Percentiles rank a stretch among this genome's conserved stretches.
Evolutionary conservation across 1,140 invertebrate species (phyloP).

Genomic region (Drosophila setifemur): DNA sequence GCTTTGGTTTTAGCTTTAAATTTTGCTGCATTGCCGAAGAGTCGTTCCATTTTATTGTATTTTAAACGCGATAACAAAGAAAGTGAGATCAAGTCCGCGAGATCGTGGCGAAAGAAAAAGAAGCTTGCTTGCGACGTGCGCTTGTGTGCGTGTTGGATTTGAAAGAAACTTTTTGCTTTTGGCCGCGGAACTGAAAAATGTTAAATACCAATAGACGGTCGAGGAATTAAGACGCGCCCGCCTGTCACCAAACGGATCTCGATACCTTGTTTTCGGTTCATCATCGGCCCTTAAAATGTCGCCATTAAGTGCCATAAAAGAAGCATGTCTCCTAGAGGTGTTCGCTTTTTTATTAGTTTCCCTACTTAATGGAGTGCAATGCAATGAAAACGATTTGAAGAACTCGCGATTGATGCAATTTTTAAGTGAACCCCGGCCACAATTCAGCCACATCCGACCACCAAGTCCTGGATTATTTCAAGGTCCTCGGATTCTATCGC

Average conservation of each 20-base stretch:
- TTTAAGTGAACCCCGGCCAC: conserved; percentile 47
- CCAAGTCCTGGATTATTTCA: neutral
- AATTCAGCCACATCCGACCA: conserved; percentile 37
- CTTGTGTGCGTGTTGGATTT: conserved; percentile 37
- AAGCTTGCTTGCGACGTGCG: conserved; percentile 38
- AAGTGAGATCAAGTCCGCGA: conserved; percentile 74
- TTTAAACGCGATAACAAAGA: conserved; percentile 49
- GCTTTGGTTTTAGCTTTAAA: neutral
- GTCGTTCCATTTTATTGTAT: conserved; percentile 37
- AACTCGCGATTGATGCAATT: conserved; percentile 52
- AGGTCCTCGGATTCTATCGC: conserved; percentile 32
- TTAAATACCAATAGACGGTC: conserved; percentile 68
- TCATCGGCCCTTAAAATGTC: conserved; percentile 36
- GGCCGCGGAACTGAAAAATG: conserved; percentile 44
- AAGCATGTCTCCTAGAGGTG: conserved; percentile 6
- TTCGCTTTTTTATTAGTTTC: conserved; percentile 27
- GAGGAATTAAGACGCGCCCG: conserved; percentile 53
- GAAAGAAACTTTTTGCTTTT: conserved; percentile 71
- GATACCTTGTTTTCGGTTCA: conserved; percentile 5
- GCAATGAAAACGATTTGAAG: conserved; percentile 13
- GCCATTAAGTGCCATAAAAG: conserved; percentile 7
- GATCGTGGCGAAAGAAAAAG: conserved; percentile 66
- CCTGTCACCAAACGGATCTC: conserved; percentile 29
- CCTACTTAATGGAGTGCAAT: conserved; percentile 26
- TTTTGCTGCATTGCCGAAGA: conserved; percentile 26